Evolutionary conservation across 92 coral and sea anemone genomes (phyloP).

Genomic region (Actinostola sp.): DNA sequence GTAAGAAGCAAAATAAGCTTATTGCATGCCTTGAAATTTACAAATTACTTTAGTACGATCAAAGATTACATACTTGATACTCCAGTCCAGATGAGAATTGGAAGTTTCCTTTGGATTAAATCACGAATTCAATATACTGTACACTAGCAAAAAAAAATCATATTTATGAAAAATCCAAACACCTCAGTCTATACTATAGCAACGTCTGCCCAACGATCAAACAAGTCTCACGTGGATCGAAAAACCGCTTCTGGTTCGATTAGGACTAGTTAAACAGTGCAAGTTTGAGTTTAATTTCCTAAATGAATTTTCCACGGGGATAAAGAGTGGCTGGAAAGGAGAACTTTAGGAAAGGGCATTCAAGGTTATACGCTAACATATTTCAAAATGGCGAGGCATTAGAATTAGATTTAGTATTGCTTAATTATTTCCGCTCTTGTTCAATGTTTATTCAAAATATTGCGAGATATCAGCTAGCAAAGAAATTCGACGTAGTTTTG

Average conservation of each 20-base stretch:
- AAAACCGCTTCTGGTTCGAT: neutral
- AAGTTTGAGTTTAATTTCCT: neutral
- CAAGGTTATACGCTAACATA: neutral
- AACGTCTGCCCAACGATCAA: no score
- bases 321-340: neutral
- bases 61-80: constrained; percentile 24
- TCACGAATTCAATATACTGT: neutral
- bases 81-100: neutral
- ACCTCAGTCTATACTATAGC: neutral
- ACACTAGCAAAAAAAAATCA: neutral
- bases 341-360: neutral
- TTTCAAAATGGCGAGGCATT: constrained; percentile 41
- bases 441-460: constrained; percentile 24
- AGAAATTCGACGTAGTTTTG: neutral
- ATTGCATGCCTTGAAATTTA: neutral
- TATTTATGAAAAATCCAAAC: neutral
- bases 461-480: neutral
- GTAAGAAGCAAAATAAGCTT: constrained; percentile 1
- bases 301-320: constrained; percentile 9
- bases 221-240: constrained; percentile 12
- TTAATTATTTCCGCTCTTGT: constrained; percentile 12
- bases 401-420: constrained; percentile 18
- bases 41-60: constrained; percentile 21
- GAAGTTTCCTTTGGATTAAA: neutral
- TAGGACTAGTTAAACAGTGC: neutral